Evolutionary conservation across 2,113 vertebrate species (phyloP), one percentile per base, ranked within the genome.

Genomic region (Noturus placidus): DNA sequence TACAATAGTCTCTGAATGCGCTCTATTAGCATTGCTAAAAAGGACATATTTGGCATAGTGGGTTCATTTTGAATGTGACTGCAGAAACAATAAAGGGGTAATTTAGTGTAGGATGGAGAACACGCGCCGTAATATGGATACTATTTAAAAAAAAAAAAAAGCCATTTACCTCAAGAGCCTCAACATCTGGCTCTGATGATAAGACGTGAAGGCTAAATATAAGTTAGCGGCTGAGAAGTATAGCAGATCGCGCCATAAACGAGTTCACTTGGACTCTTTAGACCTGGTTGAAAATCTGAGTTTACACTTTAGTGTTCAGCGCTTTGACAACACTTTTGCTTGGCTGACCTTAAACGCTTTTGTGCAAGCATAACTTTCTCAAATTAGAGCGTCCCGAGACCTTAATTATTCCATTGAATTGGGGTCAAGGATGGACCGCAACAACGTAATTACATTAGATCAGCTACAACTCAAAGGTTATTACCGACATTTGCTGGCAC

Each of bases 331-430:
- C 67, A 56, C 87, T 85, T 74, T 15, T 87, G 76, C 82, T 67
- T 65, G 20, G 50, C 63, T 76, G 85, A 89, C 81, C 87, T 61
- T 86, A 83, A 79, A 88, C 78, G 87, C 86, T 87, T 67, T 86
- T 67, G 74, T 35, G 84, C 78, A 54, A 65, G 85, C 80, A 86
- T 90, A 88, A 84, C 87, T 88, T 91, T 89, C 89, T 89, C 85
- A 91, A 89, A 91, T 91, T 89, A 91, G 89, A 89, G 65, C 56
- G 87, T 79, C 86, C 86, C 69, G 56, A 88, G 88, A 89, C 89
- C 88, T 89, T 90, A 82, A 89, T 90, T 91, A 89, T 89, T 90
- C 87, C 74, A 89, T 85, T 87, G 69, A 87, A 91, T 86, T 89
- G 87, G 87, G 89, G 89, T 87, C 88, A 89, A 87, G 87, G 81